These are phyloP conservation scores for Malacoctenus gilli DNA, from an alignment of 2,797 vertebrate species.

Conservation along the genomic window DNA sequence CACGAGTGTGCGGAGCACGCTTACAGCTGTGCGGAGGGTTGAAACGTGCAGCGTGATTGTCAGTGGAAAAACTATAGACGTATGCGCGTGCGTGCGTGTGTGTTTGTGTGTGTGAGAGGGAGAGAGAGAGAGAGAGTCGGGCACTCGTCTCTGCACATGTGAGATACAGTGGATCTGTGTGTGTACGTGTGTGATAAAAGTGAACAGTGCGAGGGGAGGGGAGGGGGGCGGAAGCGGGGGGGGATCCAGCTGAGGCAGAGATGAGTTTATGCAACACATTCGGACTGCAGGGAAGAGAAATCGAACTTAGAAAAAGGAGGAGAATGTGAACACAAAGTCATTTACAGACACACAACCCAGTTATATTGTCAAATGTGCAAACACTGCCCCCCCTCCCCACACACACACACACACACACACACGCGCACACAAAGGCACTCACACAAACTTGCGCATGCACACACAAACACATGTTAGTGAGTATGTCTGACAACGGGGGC, in stretches of 20 bases:
- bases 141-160: conserved; percentile 11
- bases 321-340: conserved; percentile 8
- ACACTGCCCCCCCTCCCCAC: neutral
- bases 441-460: conserved; percentile 13
- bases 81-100: too few species aligned
- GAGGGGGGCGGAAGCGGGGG: conserved; percentile 15
- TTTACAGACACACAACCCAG: conserved; percentile 9
- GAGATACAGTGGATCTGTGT: conserved; percentile 1
- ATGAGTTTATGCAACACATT: conserved; percentile 26
- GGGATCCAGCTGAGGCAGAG: conserved; percentile 31
- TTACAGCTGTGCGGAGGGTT: neutral
- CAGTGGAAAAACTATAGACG: too few species aligned
- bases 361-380: too few species aligned
- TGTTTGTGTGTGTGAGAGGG: too few species aligned
- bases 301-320: conserved; percentile 43
- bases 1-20: neutral
- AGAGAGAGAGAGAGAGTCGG: too few species aligned
- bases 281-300: conserved; percentile 29
- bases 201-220: conserved; percentile 19
- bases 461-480: conserved; percentile 4
- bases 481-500: conserved; percentile 68
- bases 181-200: conserved; percentile 24
- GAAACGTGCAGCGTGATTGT: neutral
- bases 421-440: neutral
- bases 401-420: conserved; percentile 1